Conservation (phyloP, 2,113 vertebrate genomes). For the Globicephala melas region DNA sequence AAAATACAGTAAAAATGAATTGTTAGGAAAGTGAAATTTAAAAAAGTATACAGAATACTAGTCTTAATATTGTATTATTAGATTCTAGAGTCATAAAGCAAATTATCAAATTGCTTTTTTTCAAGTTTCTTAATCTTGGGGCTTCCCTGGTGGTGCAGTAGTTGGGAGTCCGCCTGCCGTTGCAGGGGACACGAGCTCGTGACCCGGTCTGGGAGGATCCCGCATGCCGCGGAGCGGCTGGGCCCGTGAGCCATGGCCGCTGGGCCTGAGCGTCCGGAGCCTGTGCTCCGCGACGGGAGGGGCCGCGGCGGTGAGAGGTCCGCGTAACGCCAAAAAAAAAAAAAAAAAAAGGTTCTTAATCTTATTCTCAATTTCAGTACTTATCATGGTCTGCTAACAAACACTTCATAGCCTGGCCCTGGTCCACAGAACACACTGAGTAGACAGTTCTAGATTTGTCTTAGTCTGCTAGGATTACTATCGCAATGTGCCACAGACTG, state of each 20-base stretch:
- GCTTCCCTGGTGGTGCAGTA: too few relatives aligned
- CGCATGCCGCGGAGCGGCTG: too few relatives aligned
- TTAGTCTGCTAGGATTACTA: not conserved
- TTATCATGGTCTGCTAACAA: not conserved
- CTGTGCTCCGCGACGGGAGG: too few relatives aligned
- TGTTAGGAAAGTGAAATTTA: not conserved
- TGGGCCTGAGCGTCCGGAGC: too few relatives aligned
- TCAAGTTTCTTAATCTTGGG: not conserved
- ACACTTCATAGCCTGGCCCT: not conserved
- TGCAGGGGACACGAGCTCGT: too few relatives aligned
- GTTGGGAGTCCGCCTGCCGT: too few relatives aligned
- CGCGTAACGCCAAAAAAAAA: too few relatives aligned
- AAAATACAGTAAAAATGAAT: not conserved
- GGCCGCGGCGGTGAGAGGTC: too few relatives aligned
- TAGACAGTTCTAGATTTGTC: too few relatives aligned
- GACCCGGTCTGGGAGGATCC: too few relatives aligned
- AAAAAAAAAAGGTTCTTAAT: not conserved
- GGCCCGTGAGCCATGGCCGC: too few relatives aligned
- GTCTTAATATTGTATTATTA: not conserved
- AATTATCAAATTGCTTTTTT: not conserved
- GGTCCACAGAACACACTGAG: not conserved
- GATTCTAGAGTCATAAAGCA: not conserved
- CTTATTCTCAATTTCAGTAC: not conserved
- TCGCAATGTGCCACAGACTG: not conserved
- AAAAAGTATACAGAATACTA: not conserved